phyloP scores from a whole-genome alignment of 2,888 invertebrate genomes.

The Meliscaeva auricollis region DNA sequence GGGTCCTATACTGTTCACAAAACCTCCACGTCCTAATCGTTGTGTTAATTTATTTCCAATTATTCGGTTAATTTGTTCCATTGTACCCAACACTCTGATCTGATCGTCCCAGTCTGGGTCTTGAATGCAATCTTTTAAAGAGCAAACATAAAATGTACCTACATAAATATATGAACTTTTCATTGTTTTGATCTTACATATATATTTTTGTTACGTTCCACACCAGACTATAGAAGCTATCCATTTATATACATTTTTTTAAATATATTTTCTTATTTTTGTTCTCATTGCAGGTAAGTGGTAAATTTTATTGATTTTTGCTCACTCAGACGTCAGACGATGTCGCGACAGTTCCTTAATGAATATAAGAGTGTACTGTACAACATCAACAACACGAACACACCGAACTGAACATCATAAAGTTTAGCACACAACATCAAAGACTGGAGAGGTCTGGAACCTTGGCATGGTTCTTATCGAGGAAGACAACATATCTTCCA shows the following conservation, averaged over 20 bases:
- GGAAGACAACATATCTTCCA: neutral
- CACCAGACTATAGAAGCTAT: no score
- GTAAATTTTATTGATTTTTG: slow-evolving; percentile 67
- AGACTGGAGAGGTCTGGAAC: slow-evolving; percentile 70
- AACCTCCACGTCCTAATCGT: no score
- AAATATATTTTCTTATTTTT: slow-evolving; percentile 1
- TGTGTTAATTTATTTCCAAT: neutral
- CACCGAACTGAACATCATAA: no score
- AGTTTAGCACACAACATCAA: slow-evolving; percentile 27
- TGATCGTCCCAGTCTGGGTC: neutral
- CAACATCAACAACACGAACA: slow-evolving; percentile 8
- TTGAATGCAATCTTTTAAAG: neutral
- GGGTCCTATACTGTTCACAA: neutral
- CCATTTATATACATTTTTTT: neutral
- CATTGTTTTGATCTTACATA: slow-evolving; percentile 5
- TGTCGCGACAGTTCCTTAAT: slow-evolving; percentile 48
- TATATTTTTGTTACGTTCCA: neutral
- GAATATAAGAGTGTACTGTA: slow-evolving; percentile 52
- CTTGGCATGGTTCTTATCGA: slow-evolving; percentile 64
- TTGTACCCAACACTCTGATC: neutral
- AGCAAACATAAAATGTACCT: no score
- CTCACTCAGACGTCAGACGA: slow-evolving; percentile 47
- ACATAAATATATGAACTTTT: neutral
- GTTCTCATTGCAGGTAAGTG: slow-evolving; percentile 63
- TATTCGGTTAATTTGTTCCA: neutral